These are phyloP conservation scores for Myodes glareolus DNA, from an alignment of 2,113 vertebrate genomes.

Conservation along the genomic window DNA sequence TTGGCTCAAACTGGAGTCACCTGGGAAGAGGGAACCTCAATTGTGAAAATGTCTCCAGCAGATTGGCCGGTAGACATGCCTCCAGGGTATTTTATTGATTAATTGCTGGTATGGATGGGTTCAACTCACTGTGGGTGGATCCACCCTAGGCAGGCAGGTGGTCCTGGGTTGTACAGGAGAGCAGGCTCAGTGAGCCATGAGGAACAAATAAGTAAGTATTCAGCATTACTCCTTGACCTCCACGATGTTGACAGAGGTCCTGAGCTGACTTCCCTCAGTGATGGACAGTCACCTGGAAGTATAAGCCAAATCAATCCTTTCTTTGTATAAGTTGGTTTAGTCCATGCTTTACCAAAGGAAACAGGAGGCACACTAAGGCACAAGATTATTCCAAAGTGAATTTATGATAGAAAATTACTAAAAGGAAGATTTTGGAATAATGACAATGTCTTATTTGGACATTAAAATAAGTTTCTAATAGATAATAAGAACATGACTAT, in stretches of 20 bases:
- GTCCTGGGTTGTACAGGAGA: neutral
- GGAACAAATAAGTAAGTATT: too few species aligned
- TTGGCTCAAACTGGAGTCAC: neutral
- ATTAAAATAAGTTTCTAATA: neutral
- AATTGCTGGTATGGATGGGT: fast-evolving
- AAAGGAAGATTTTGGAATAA: neutral
- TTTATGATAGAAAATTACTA: neutral
- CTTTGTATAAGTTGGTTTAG: neutral
- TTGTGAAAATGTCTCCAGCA: neutral
- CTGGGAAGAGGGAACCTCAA: neutral
- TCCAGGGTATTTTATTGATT: neutral
- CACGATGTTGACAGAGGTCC: neutral
- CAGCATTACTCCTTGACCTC: neutral
- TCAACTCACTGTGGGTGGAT: neutral
- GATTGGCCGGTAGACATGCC: neutral
- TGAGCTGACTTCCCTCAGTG: neutral
- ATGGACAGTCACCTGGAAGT: neutral
- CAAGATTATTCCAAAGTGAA: neutral
- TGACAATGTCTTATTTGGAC: neutral
- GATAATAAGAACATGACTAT: neutral
- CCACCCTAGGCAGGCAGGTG: neutral
- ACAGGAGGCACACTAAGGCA: neutral
- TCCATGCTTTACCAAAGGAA: neutral
- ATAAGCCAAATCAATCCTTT: neutral
- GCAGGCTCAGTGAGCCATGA: too few species aligned